These are phyloP conservation scores for Gnathonemus longibarbis DNA, from an alignment of 2,113 vertebrate species.

Conservation along the genomic window DNA sequence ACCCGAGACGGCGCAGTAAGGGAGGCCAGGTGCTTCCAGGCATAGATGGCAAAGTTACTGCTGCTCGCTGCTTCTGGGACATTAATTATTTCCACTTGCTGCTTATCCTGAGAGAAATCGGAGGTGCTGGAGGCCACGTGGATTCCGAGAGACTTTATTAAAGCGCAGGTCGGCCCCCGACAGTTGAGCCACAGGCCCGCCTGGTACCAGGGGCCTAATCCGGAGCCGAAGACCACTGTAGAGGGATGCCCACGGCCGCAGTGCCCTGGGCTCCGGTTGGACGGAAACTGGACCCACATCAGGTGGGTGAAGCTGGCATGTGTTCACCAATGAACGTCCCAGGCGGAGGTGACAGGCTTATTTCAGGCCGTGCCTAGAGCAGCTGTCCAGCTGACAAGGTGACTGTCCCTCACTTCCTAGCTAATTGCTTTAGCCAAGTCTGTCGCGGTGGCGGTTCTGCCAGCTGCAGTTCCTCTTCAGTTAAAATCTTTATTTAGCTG, in stretches of 20 bases:
- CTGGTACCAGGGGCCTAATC: not conserved
- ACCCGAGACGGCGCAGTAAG: not conserved
- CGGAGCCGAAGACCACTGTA: not conserved
- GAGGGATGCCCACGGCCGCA: not conserved
- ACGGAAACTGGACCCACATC: not conserved
- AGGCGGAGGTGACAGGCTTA: not conserved
- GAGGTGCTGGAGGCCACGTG: not conserved
- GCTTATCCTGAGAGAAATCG: conserved; percentile 8
- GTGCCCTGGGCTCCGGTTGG: not conserved
- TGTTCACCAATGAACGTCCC: not conserved
- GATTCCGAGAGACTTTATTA: not conserved
- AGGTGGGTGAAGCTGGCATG: not conserved
- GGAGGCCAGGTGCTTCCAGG: conserved; percentile 8
- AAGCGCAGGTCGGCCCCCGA: conserved; percentile 20
- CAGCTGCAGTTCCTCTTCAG: not conserved
- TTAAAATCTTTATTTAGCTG: not conserved
- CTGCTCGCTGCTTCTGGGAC: not conserved
- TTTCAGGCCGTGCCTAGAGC: not conserved
- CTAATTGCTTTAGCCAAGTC: not conserved
- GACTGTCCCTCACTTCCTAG: not conserved
- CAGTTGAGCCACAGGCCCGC: not conserved
- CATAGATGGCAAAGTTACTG: conserved; percentile 15
- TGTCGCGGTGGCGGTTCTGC: not conserved
- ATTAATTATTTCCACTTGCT: conserved; percentile 25
- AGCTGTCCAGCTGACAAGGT: not conserved